Evolutionary conservation across 2,888 invertebrate genomes (phyloP), one percentile per base, ranked within the genome.

Genomic region (Tinea trinotella): DNA sequence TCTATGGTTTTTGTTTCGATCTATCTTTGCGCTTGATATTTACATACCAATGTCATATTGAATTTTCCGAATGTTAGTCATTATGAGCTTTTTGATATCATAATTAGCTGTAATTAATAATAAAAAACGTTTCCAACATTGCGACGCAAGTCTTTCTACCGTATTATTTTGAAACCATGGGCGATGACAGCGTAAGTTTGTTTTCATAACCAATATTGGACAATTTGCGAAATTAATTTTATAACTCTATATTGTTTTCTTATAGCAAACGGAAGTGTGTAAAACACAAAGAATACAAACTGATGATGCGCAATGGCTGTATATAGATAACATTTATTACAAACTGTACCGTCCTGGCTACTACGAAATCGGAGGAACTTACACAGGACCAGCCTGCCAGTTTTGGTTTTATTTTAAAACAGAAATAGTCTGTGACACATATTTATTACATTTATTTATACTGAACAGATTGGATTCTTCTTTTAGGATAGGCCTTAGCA

Each of bases 301-400:
- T 1, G 60, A 60, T 1, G 68, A 76, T 22, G 77, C 68, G 0
- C 74, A 69, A 55, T 84, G 79, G 78, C 58, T 85, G 18, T 69
- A 74, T 54, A 36, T 85, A 0, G 68, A 71, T 9, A 63, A 75
- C 18, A 62, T 81, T 9, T 80, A 77, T 57, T 64, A 72, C 34
- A 84, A 83, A 60, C 65, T 81, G 2, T 64, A 77, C 54, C 64
- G 82, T 3, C 74, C 76, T 0, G 74, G 76, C 57, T 67, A 72
- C 13, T 83, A 82, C 55, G 80, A 83, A 50, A 68, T 84, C 17
- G 85, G 85, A 9, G 79, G 82, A 19, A 78, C 84, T 0, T 76
- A 77, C 55, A 67, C 70, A 20, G 62, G 71, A 18, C 71, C 78
- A 44, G 63, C 72, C 0, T 66, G 72, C 0, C 80, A 83, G 56